Evolutionary conservation across 2,113 vertebrate species (phyloP), one percentile per base, ranked within the genome.

Genomic region (Lethenteron camtschaticum): DNA sequence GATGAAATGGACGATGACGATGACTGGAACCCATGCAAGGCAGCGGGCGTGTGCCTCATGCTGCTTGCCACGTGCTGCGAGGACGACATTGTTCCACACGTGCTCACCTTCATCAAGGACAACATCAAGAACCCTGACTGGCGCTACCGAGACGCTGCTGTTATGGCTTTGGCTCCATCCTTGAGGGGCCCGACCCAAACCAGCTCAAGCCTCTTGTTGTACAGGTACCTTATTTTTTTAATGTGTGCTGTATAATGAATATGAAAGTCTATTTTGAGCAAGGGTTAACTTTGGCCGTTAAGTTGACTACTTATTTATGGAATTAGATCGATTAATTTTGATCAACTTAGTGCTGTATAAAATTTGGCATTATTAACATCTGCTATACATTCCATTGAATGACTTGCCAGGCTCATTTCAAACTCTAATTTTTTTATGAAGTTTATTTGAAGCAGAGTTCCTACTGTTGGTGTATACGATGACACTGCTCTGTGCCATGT

Each of bases 1-100:
- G 91, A 97, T 3, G 94, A 97, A 77, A 99, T 90, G 0, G 92
- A 99, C 2, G 94, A 96, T 0, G 91, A 96, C 0, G 91, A 99
- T 0, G 94, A 99, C 81, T 99, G 94, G 94, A 96, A 96, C 79
- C 94, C 94, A 4, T 99, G 94, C 60, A 96, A 99, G 76, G 91
- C 90, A 0, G 94, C 94, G 0, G 90, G 94, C 1, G 94, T 96
- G 72, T 99, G 94, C 76, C 85, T 99, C 76, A 96, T 99, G 90
- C 85, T 99, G 56, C 79, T 99, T 73, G 86, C 94, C 2, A 99
- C 90, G 56, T 96, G 94, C 80, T 99, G 94, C 8, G 94, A 99
- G 80, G 94, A 96, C 14, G 94, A 96, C 72, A 90, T 96, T 11
- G 88, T 99, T 13, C 92, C 91, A 1, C 90, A 99, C 2, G 90